Conservation (phyloP, 2,888 invertebrate genomes). For the Empis livida region DNA sequence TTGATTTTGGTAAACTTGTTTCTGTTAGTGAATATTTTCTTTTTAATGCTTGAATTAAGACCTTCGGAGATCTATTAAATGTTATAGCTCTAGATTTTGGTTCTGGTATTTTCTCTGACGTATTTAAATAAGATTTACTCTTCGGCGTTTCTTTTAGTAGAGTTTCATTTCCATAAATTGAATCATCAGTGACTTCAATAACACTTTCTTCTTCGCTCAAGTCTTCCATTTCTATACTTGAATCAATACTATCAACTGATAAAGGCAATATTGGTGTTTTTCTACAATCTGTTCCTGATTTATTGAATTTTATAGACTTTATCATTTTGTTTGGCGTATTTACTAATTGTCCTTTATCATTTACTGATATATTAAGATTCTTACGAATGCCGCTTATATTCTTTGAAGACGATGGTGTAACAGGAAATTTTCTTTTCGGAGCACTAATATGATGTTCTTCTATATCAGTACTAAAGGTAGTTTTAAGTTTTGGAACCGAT, state of each 20-base stretch:
- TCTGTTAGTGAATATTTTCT: constrained; percentile 11
- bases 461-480: not conserved
- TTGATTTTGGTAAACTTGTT: not conserved
- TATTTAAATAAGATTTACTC: constrained; percentile 5
- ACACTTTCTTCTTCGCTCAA: constrained; percentile 15
- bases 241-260: constrained; percentile 19
- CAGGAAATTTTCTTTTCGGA: too few species aligned
- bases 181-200: constrained; percentile 20
- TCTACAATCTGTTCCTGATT: not conserved
- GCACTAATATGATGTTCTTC: not conserved
- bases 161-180: constrained; percentile 4
- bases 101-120: constrained; percentile 24
- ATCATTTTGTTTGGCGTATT: not conserved
- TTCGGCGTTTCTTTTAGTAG: constrained; percentile 12
- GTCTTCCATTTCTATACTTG: constrained; percentile 9
- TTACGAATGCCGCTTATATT: too few species aligned
- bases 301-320: not conserved
- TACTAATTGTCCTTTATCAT: constrained; percentile 9
- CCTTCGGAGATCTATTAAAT: constrained; percentile 2
- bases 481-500: not conserved
- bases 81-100: constrained; percentile 30
- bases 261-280: not conserved
- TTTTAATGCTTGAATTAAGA: not conserved
- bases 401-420: too few species aligned
- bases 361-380: not conserved